phyloP scores from a whole-genome alignment of 2,888 invertebrate genomes.

The Caenorhabditis sp. region DNA sequence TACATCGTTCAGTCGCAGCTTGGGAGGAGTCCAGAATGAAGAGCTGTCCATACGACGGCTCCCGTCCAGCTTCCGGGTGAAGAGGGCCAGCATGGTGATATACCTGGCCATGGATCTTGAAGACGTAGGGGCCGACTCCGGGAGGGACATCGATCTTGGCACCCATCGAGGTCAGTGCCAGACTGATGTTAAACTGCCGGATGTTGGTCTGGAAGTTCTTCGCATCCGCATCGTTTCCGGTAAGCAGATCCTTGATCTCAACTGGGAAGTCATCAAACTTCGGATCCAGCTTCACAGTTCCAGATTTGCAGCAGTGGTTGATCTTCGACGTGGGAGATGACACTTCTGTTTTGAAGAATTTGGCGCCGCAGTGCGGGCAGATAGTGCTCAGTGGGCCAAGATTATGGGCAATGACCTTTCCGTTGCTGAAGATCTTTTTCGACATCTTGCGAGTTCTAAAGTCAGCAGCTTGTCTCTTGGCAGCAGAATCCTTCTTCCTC shows the following conservation, averaged over 20 bases:
- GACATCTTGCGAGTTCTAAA: too few species aligned
- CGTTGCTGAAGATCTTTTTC: too few species aligned
- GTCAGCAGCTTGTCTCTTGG: too few species aligned
- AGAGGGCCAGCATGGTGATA: not conserved
- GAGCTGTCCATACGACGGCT: conserved; percentile 18
- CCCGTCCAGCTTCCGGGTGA: not conserved
- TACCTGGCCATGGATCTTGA: conserved; percentile 42
- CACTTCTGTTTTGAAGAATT: too few species aligned
- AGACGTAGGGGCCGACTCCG: conserved; percentile 54
- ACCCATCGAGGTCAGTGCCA: conserved; percentile 45
- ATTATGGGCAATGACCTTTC: too few species aligned
- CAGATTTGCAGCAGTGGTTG: not conserved
- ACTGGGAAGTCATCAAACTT: conserved; percentile 30
- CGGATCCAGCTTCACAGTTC: not conserved
- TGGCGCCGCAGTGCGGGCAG: too few species aligned
- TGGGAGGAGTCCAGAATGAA: conserved; percentile 34
- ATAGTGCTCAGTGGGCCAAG: too few species aligned
- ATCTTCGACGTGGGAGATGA: not conserved
- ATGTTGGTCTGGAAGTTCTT: conserved; percentile 9
- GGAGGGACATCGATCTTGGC: conserved; percentile 24
- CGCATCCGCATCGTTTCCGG: not conserved
- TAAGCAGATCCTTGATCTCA: conserved; percentile 3
- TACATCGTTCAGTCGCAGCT: conserved; percentile 19
- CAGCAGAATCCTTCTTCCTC: too few species aligned
- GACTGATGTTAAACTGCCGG: conserved; percentile 48